Conservation (phyloP, 1,140 invertebrate genomes). For the Lycorma delicatula region DNA sequence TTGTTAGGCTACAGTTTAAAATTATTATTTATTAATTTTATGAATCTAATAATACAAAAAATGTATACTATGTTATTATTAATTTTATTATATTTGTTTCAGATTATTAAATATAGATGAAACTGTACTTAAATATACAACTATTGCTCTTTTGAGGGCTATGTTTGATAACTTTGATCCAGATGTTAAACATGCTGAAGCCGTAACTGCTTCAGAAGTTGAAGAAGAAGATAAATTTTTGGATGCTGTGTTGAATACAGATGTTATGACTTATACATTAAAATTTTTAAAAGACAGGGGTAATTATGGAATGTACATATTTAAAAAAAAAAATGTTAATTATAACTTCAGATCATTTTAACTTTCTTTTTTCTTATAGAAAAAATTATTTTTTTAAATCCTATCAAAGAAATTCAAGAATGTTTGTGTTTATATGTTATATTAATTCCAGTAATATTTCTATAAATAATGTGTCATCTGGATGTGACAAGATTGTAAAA, state of each 20-base stretch:
- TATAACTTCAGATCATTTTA: background rate
- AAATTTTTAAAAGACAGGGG: constrained; percentile 61
- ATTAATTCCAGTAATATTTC: too few species aligned
- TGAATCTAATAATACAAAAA: background rate
- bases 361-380: background rate
- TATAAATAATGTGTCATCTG: too few species aligned
- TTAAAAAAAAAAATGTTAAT: constrained; percentile 37
- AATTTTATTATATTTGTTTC: constrained; percentile 24
- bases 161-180: constrained; percentile 70
- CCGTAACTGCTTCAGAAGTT: constrained; percentile 61
- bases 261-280: constrained; percentile 64
- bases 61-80: background rate
- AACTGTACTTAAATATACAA: constrained; percentile 50
- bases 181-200: constrained; percentile 62
- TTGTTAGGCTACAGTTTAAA: background rate
- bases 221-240: constrained; percentile 68
- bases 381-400: background rate
- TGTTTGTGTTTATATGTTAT: too few species aligned
- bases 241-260: constrained; percentile 60
- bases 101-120: constrained; percentile 52
- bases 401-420: too few species aligned
- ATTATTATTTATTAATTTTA: constrained; percentile 15
- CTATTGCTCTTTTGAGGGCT: constrained; percentile 53
- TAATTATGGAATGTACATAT: constrained; percentile 25
- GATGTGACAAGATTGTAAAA: too few species aligned